Evolutionary conservation across 2,888 invertebrate genomes (phyloP).

Genomic region (Agonopterix heracliana): DNA sequence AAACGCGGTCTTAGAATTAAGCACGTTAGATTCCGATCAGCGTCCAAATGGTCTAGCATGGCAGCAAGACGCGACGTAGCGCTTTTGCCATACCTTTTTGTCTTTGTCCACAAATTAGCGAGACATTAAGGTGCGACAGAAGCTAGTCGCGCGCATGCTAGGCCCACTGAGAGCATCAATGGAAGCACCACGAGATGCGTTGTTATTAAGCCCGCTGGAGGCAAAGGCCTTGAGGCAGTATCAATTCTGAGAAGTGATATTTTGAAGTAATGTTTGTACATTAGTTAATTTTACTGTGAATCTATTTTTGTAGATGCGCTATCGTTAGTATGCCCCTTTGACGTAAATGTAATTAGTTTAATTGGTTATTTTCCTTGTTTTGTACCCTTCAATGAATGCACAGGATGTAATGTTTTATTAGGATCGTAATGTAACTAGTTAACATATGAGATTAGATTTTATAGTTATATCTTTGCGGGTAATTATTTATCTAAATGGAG

Average conservation of each 20-base stretch:
- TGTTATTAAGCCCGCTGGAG: slow-evolving; percentile 11
- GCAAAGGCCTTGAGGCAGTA: slow-evolving; percentile 35
- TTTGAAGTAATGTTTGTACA: slow-evolving; percentile 40
- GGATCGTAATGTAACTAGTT: slow-evolving; percentile 43
- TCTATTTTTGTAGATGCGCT: slow-evolving; percentile 38
- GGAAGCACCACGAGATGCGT: not conserved
- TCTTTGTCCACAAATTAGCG: too few species aligned
- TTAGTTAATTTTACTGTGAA: slow-evolving; percentile 31
- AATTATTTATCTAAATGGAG: slow-evolving; percentile 56
- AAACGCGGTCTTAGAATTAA: too few species aligned
- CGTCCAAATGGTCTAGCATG: too few species aligned
- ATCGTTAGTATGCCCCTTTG: slow-evolving; percentile 28
- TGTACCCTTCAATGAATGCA: slow-evolving; percentile 36
- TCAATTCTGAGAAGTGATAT: slow-evolving; percentile 55
- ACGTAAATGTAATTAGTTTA: slow-evolving; percentile 22
- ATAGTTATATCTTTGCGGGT: slow-evolving; percentile 62
- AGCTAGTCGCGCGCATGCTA: too few species aligned
- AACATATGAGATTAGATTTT: slow-evolving; percentile 63
- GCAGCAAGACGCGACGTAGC: too few species aligned
- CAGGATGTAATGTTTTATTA: slow-evolving; percentile 39
- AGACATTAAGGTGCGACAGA: too few species aligned
- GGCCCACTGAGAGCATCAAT: too few species aligned
- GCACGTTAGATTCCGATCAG: too few species aligned
- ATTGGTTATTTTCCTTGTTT: slow-evolving; percentile 19
- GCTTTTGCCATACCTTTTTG: too few species aligned